Evolutionary conservation across 2,888 invertebrate species (phyloP).

Genomic region (Monopis laevigella): DNA sequence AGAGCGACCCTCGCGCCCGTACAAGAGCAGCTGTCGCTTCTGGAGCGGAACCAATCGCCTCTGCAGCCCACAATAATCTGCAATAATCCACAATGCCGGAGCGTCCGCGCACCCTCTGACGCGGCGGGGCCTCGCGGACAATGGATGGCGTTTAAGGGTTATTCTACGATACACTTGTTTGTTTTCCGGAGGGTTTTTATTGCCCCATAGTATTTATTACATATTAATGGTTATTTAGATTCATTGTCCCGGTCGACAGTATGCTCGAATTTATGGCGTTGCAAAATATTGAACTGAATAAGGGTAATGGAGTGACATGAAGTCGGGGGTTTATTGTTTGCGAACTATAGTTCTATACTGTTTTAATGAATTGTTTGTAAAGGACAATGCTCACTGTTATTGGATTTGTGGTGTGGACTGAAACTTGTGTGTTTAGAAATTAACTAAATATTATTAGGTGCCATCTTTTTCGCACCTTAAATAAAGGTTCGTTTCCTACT

Average conservation of each 20-base stretch:
- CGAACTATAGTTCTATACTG: too few species aligned
- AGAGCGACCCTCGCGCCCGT: conserved; percentile 45
- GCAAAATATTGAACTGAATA: conserved; percentile 48
- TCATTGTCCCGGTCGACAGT: conserved; percentile 62
- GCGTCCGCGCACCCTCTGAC: conserved; percentile 30
- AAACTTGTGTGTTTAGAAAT: too few species aligned
- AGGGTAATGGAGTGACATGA: conserved; percentile 36
- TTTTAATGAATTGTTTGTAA: too few species aligned
- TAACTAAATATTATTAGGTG: too few species aligned
- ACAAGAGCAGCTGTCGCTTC: conserved; percentile 62
- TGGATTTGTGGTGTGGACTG: too few species aligned
- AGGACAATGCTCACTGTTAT: too few species aligned
- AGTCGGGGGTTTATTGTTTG: too few species aligned
- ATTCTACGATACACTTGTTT: conserved; percentile 55
- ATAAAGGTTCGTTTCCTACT: too few species aligned
- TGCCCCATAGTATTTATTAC: conserved; percentile 66
- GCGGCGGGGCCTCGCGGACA: conserved; percentile 23
- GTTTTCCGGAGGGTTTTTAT: conserved; percentile 56
- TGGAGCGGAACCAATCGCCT: conserved; percentile 59
- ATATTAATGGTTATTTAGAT: conserved; percentile 68
- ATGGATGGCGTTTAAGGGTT: conserved; percentile 48
- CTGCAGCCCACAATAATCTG: conserved; percentile 19
- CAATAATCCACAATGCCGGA: conserved; percentile 39
- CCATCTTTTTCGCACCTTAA: too few species aligned
- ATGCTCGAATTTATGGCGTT: conserved; percentile 61